Base-by-base conservation (phyloP, 92 coral and sea anemone genomes). In the Paragorgia papillata region DNA sequence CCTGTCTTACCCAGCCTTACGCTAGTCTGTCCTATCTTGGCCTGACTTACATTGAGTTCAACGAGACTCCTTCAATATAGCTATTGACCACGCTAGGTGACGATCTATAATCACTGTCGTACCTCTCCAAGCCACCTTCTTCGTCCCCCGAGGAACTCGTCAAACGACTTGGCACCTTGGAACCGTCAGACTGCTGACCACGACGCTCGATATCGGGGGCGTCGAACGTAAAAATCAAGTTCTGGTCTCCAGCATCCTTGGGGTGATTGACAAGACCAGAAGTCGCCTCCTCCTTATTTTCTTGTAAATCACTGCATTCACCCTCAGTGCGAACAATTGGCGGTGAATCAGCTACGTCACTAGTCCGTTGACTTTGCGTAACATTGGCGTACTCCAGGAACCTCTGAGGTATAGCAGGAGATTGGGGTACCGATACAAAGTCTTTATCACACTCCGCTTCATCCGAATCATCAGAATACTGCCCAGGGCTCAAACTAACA, bases 51-150 rank as follows among this genome's bases (percentile, higher is more conserved):
- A 85, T 85, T 54, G 87, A 92, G 61, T 87, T 96, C 71, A 92
- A 69, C 2, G 91, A 84, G 41, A 92, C 97, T 19, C 97, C 97
- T 46, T 88, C 93, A 49, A 93, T 90, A 81, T 88, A 93, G 78
- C 85, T 81, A 25, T 79, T 88, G 58, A 83, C 81, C 68, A 64
- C 85, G 28, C 60, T 65, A 14, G 88, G 57, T 1, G 74, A 67
- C 22, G 35, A 67, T 44, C 33, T 67, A 9, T 21, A 67, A 67
- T 67, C 74, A 41, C 74, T 41, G 21, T 67, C 74, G 21, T 43
- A 21, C 7, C 71, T 9, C 19, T 67, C 74, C 74, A 54, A 67
- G 0, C 37, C 35, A 25, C 34, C 4, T 65, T 68, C 64, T 41
- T 85, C 79, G 31, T 39, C 50, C 75, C 74, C 30, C 61, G 65